Evolutionary conservation across 2,888 invertebrate genomes (phyloP), one percentile per base, ranked within the genome.

Genomic region (Amorpha juglandis): DNA sequence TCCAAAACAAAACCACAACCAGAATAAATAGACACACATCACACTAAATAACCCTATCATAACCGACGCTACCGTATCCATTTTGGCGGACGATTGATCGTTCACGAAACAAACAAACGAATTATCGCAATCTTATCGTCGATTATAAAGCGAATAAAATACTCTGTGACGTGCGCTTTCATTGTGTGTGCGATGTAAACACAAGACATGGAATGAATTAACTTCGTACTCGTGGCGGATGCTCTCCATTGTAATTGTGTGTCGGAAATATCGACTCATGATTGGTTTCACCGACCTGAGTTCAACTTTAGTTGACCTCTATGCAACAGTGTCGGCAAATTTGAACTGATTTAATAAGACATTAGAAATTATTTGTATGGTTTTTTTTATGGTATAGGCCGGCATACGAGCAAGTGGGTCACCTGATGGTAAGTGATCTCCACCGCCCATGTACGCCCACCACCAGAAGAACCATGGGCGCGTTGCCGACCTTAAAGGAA

Each of bases 1-100:
- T 0, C 91, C 90, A 52, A 92, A 91, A 73, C 92, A 92, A 67
- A 91, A 92, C 91, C 93, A 92, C 75, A 89, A 68, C 91, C 92
- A 92, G 72, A 92, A 83, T 63, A 89, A 78, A 78, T 82, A 86
- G 0, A 89, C 58, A 63, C 81, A 84, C 91, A 91, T 90, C 63
- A 85, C 81, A 35, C 90, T 16, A 66, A 88, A 80, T 64, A 88
- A 64, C 1, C 78, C 77, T 0, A 74, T 68, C 71, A 90, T 75
- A 21, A 83, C 68, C 19, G 71, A 71, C 8, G 82, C 72, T 19
- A 88, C 69, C 6, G 82, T 45, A 75, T 90, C 85, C 89, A 89
- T 88, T 74, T 78, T 84, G 12, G 38, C 19, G 48, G 9, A 33
- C 21, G 33, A 19, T 16, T 50, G 19, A 38, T 19, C 42, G 21